Evolutionary conservation across 2,888 invertebrate species (phyloP).

Genomic region (Amphipyra tragopoginis): DNA sequence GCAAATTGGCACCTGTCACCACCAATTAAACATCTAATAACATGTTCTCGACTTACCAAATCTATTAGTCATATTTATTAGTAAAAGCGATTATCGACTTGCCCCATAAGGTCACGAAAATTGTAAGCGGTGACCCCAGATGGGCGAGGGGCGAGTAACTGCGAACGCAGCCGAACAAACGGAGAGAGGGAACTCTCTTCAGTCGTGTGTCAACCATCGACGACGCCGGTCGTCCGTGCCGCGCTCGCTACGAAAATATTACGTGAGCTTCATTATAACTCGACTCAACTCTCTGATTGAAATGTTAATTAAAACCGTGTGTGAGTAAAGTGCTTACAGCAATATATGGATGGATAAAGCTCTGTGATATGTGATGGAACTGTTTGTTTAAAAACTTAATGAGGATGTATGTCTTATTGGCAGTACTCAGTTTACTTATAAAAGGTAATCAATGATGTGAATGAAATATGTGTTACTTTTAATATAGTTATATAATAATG

Average conservation of each 20-base stretch:
- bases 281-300: conserved; percentile 61
- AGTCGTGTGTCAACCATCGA: conserved; percentile 74
- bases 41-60: conserved; percentile 48
- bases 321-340: conserved; percentile 65
- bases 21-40: conserved; percentile 37
- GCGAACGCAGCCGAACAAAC: conserved; percentile 68
- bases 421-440: conserved; percentile 80
- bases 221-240: conserved; percentile 65
- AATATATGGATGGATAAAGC: conserved; percentile 61
- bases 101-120: conserved; percentile 83
- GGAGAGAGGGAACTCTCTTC: conserved; percentile 63
- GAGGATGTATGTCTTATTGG: conserved; percentile 85
- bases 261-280: conserved; percentile 65
- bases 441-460: conserved; percentile 73
- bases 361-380: conserved; percentile 83
- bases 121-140: conserved; percentile 79
- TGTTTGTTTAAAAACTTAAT: conserved; percentile 73
- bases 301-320: conserved; percentile 64
- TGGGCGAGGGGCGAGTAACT: conserved; percentile 77
- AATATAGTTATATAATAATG: neutral
- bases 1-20: conserved; percentile 42
- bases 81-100: conserved; percentile 77
- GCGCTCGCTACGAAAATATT: conserved; percentile 45
- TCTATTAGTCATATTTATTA: conserved; percentile 64
- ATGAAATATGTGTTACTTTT: conserved; percentile 25